phyloP scores from a whole-genome alignment of 2,888 invertebrate species.

The Chymomyza procnemis region DNA sequence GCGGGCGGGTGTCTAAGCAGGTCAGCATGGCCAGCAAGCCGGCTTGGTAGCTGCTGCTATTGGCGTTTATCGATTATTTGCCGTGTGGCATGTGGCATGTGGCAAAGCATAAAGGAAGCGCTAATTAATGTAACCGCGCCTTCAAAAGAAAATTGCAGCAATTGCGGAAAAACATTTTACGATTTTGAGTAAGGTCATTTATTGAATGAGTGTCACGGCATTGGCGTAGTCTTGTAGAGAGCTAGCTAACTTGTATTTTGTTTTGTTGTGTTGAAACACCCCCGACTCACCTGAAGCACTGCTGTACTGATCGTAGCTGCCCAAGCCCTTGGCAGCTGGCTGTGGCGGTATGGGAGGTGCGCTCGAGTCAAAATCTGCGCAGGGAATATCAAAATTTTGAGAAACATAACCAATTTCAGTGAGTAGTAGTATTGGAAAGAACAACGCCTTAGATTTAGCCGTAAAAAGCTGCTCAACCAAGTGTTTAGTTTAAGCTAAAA shows the following conservation, averaged over 20 bases:
- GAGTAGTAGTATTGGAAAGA: slow-evolving; percentile 19
- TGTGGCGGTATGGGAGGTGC: slow-evolving; percentile 80
- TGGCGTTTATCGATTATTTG: slow-evolving; percentile 62
- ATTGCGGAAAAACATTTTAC: slow-evolving; percentile 57
- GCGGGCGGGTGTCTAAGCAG: slow-evolving; percentile 52
- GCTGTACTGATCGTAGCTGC: slow-evolving; percentile 80
- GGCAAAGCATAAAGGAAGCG: slow-evolving; percentile 5
- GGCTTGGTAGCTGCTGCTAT: background rate
- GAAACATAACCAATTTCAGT: slow-evolving; percentile 40
- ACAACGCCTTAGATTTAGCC: slow-evolving; percentile 1
- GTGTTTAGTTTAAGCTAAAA: background rate
- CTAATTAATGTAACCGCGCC: slow-evolving; percentile 55
- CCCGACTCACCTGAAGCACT: slow-evolving; percentile 81
- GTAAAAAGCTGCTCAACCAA: background rate
- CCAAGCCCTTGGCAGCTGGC: slow-evolving; percentile 83
- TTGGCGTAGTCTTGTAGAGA: slow-evolving; percentile 17
- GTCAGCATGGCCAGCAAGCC: slow-evolving; percentile 37
- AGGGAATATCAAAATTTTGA: slow-evolving; percentile 45
- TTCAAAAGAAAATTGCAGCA: slow-evolving; percentile 57
- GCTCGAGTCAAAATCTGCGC: slow-evolving; percentile 74
- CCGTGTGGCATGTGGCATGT: slow-evolving; percentile 34
- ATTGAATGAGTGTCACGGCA: slow-evolving; percentile 30
- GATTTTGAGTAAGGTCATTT: slow-evolving; percentile 54
- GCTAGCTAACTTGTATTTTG: background rate
- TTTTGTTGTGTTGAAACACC: no score